These are phyloP conservation scores for Thereva nobilitata DNA, from an alignment of 2,888 invertebrate species.

Conservation along the genomic window DNA sequence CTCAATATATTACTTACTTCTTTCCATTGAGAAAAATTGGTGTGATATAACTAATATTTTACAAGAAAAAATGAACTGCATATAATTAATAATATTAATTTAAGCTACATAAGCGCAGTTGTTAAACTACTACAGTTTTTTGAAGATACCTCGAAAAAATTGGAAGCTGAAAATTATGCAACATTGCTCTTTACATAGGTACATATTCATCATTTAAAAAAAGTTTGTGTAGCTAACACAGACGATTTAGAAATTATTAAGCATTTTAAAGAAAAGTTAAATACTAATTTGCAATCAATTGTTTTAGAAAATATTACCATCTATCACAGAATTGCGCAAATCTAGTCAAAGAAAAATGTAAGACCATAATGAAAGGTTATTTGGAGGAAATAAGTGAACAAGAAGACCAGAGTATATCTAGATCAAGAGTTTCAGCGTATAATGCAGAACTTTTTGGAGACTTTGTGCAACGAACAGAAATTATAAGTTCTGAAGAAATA, in stretches of 20 bases:
- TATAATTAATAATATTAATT: constrained; percentile 35
- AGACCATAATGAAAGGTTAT: constrained; percentile 37
- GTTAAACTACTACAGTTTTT: too few species aligned
- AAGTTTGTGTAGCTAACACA: too few species aligned
- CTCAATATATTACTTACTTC: constrained; percentile 32
- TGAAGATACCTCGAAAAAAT: too few species aligned
- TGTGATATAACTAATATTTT: constrained; percentile 8
- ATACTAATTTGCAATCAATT: too few species aligned
- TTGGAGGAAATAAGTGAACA: constrained; percentile 22
- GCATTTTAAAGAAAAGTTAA: too few species aligned
- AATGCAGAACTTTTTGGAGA: constrained; percentile 7
- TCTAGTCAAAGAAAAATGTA: constrained; percentile 37
- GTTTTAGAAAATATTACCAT: constrained; percentile 31
- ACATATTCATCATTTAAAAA: too few species aligned
- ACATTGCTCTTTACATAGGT: too few species aligned
- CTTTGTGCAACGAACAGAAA: constrained; percentile 25
- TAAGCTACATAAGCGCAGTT: too few species aligned
- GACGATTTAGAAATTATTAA: too few species aligned
- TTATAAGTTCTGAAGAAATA: constrained; percentile 26
- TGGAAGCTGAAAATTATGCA: too few species aligned
- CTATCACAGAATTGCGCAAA: too few species aligned
- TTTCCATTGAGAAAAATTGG: constrained; percentile 21
- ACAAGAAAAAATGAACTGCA: constrained; percentile 32
- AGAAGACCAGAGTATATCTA: constrained; percentile 22
- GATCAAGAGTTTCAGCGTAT: constrained; percentile 22